A percentile compares a stretch with the other conserved stretches of the same genome.
These are phyloP conservation scores for Abrostola tripartita DNA, from an alignment of 2,888 invertebrate species.

Conservation along the genomic window DNA sequence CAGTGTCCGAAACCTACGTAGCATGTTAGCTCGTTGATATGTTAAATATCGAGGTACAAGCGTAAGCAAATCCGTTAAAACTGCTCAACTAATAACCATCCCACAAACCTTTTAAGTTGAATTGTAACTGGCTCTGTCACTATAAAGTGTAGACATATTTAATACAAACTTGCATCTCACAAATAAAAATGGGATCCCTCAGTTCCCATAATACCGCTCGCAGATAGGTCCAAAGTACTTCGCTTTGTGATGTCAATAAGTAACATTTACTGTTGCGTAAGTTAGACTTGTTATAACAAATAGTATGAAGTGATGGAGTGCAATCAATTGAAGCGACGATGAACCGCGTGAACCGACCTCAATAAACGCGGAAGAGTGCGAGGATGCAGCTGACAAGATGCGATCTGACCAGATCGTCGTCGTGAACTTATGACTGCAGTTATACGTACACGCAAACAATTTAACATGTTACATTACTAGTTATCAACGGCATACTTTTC, in stretches of 20 bases:
- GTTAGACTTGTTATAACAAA: conserved; percentile 37
- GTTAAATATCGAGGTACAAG: too few species aligned
- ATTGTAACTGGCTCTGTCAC: not conserved
- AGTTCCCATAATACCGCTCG: conserved; percentile 13
- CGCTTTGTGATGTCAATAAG: conserved; percentile 35
- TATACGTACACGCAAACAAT: conserved; percentile 12
- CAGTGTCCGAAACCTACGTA: too few species aligned
- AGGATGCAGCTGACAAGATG: conserved; percentile 42
- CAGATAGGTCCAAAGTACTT: conserved; percentile 36
- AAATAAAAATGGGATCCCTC: not conserved
- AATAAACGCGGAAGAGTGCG: conserved; percentile 75
- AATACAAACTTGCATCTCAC: conserved; percentile 4
- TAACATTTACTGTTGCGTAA: conserved; percentile 32
- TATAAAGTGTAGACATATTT: not conserved
- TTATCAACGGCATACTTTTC: too few species aligned
- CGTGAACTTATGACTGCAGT: conserved; percentile 5
- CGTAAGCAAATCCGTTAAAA: not conserved
- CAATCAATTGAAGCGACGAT: conserved; percentile 62
- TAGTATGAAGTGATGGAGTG: conserved; percentile 49
- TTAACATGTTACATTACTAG: too few species aligned
- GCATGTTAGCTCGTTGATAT: too few species aligned
- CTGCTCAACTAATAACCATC: not conserved
- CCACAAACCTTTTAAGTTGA: not conserved
- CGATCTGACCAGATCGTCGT: conserved; percentile 35
- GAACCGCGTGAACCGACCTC: conserved; percentile 77